Base-by-base conservation (phyloP, 2,797 vertebrate species). In the Emys orbicularis region DNA sequence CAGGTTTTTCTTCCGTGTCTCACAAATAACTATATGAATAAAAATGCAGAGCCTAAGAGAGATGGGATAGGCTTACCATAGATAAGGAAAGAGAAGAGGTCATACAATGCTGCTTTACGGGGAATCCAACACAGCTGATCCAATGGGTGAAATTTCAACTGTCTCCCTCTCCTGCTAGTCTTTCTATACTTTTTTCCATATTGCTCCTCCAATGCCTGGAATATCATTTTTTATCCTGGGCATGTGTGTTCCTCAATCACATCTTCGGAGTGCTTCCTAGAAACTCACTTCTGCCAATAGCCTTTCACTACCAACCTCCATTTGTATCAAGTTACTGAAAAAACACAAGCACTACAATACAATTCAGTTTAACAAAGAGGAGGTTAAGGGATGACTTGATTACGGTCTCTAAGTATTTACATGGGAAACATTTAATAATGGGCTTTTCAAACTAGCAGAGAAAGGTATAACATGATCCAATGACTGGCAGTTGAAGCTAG, bases 321-420 rank as follows among this genome's bases (percentile, higher is more conserved):
- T 16, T 23, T 96, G 50, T 54, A 85, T 79, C 68, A 95, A 94
- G 89, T 85, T 25, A 74, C 1, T 1, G 80, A 80, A 94, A 86
- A 86, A 85, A 4, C 12, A 41, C 54, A 90, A 90, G 80, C 52
- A 47, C 41, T 79, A 2, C 50, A 84, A 83, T 85, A 49, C 57
- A 86, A 88, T 59, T 50, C 54, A 81, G n/a, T 68, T 68, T 68
- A 21, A 68, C 65, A 37, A 65, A 65, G 34, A n/a, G 34, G 16
- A n/a, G 61, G 61, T 65, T n/a, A 65, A 65, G 31, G 18, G 16
- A 9, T 65, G 16, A n/a, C 31, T n/a, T 65, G 34, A 65, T n/a
- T 65, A n/a, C 2, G n/a, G 61, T 8, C 12, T 16, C 15, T n/a
- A 18, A 9, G 34, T 65, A 65, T 65, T 4, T 19, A 65, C 25